phyloP scores from a whole-genome alignment of 1,140 invertebrate genomes.

The Cydia amplana region DNA sequence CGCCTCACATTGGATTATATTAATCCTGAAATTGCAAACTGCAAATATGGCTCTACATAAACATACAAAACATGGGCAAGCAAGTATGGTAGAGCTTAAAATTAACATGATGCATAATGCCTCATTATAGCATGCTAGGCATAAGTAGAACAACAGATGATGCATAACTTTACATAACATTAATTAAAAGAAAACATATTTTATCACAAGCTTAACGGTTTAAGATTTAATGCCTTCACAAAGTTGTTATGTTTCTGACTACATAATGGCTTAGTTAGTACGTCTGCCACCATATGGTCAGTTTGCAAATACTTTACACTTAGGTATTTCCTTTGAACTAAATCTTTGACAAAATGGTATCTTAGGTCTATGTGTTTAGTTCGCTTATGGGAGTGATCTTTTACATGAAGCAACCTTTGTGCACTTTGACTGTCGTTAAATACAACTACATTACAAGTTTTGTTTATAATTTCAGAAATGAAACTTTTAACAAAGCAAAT shows the following conservation, averaged over 20 bases:
- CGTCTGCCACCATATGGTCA: conserved; percentile 27
- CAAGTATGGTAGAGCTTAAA: too few relatives aligned
- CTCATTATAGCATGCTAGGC: too few relatives aligned
- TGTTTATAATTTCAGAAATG: conserved; percentile 34
- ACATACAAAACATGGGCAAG: too few relatives aligned
- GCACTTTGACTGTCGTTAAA: conserved; percentile 65
- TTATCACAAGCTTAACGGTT: too few relatives aligned
- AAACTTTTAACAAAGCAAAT: conserved; percentile 45
- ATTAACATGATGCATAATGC: too few relatives aligned
- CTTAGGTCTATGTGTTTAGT: conserved; percentile 55
- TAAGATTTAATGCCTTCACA: too few relatives aligned
- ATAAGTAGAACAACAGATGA: too few relatives aligned
- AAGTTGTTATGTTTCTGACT: not conserved
- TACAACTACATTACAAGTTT: conserved; percentile 33
- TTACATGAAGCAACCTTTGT: conserved; percentile 57
- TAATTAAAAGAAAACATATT: too few relatives aligned
- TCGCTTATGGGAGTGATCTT: conserved; percentile 42
- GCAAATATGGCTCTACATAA: too few relatives aligned
- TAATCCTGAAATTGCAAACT: too few relatives aligned
- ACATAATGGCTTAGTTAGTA: not conserved
- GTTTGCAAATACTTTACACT: conserved; percentile 28
- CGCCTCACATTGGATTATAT: too few relatives aligned
- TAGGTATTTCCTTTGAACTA: not conserved
- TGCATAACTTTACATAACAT: too few relatives aligned
- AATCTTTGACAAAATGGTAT: conserved; percentile 32